Evolutionary conservation across 2,888 invertebrate species (phyloP).

Genomic region (Alitta virens): DNA sequence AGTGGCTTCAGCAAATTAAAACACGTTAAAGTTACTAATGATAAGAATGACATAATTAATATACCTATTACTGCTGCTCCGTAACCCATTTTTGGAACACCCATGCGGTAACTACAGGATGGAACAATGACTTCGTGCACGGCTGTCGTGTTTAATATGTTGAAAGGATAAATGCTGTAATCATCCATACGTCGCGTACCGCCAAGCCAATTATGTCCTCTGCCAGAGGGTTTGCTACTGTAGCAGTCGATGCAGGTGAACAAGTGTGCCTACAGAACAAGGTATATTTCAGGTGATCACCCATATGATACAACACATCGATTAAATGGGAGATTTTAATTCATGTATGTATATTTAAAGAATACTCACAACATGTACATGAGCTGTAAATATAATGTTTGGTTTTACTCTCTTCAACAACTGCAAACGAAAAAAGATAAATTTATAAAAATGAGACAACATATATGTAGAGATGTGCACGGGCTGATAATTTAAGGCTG

Average conservation of each 20-base stretch:
- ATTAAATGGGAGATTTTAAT: too few species aligned
- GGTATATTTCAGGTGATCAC: background rate
- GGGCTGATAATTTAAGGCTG: too few species aligned
- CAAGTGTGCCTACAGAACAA: slow-evolving; percentile 6
- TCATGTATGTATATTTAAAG: background rate
- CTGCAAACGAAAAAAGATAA: slow-evolving; percentile 52
- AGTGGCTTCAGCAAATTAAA: background rate
- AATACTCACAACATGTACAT: slow-evolving; percentile 56
- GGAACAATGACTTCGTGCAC: slow-evolving; percentile 83
- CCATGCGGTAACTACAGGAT: slow-evolving; percentile 96
- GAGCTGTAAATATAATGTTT: slow-evolving; percentile 61
- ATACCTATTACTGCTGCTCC: slow-evolving; percentile 27
- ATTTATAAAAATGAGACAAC: too few species aligned
- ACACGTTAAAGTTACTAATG: background rate
- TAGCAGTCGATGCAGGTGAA: slow-evolving; percentile 14
- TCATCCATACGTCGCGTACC: background rate
- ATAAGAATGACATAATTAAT: background rate
- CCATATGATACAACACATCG: background rate
- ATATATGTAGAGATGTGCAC: too few species aligned
- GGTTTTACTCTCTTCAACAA: slow-evolving; percentile 68
- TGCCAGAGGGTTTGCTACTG: background rate
- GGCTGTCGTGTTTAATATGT: slow-evolving; percentile 26
- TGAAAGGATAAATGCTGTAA: background rate
- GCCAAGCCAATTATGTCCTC: background rate
- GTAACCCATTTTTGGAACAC: slow-evolving; percentile 79